Evolutionary conservation across 2,888 invertebrate species (phyloP).

Genomic region (Drosophila koepferae): DNA sequence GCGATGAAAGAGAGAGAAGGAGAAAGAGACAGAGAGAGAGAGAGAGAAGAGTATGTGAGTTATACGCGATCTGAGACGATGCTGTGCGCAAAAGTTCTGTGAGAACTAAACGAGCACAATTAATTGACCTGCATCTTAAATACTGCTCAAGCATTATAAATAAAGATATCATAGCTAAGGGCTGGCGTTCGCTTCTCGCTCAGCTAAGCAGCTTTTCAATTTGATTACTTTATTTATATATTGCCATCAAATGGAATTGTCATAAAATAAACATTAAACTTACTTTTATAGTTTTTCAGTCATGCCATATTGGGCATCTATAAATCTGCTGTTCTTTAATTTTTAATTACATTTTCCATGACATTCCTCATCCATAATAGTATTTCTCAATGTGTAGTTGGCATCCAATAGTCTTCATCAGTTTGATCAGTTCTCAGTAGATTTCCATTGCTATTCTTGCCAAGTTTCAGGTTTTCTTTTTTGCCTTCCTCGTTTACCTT

Average conservation of each 20-base stretch:
- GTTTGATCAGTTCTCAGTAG: background rate
- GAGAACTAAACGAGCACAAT: constrained; percentile 30
- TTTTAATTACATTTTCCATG: background rate
- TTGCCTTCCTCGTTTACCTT: background rate
- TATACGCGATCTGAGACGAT: constrained; percentile 3
- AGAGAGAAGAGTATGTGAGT: constrained; percentile 15
- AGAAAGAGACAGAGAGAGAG: constrained; percentile 3
- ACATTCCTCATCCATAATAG: background rate
- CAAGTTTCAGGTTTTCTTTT: background rate
- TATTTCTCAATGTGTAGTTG: background rate
- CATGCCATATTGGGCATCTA: background rate
- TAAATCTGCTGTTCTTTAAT: background rate
- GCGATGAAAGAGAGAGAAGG: background rate
- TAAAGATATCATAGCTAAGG: background rate
- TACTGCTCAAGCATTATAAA: constrained; percentile 12
- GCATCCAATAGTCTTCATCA: background rate
- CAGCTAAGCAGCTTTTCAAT: background rate
- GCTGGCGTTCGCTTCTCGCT: background rate
- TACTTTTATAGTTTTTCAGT: background rate
- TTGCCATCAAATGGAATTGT: constrained; percentile 2
- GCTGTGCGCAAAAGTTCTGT: constrained; percentile 14
- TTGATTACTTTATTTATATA: background rate
- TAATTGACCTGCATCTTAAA: constrained; percentile 41
- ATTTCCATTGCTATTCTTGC: constrained; percentile 24
- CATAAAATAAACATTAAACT: background rate